Base-by-base conservation (phyloP, 2,888 invertebrate genomes). In the Hirtodrosophila histrioides region DNA sequence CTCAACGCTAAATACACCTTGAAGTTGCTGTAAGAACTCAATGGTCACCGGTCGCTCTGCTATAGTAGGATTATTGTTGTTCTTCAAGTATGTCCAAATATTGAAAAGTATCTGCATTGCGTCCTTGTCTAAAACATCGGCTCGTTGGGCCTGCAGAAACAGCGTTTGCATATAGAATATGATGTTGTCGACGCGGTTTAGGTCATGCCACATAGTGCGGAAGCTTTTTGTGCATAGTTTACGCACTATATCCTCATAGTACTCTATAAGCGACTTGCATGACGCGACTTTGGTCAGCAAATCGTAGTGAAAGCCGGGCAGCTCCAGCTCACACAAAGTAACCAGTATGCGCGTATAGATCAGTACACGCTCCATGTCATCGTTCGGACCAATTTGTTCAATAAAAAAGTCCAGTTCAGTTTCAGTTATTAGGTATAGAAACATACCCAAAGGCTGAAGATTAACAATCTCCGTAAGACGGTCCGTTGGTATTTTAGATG, bases 161-260 rank as follows among this genome's bases (percentile, higher is more conserved):
- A 88, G 45, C 2, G 65, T 57, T 46, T 77, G 73, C 56, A 88
- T 74, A 31, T 78, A 67, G 5, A 48, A 31, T 24, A 86, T 23
- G 12, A 85, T 73, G n/a, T n/a, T 29, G 23, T 72, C 71, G 4
- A 79, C 73, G 3, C 74, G 63, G 3, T 60, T 37, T 23, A 58
- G 9, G 24, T 75, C 75, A 1, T 45, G 44, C 86, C 85, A 86
- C 66, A 81, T 64, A n/a, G 69, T 63, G 40, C 72, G 80, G 31
- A 53, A 91, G 0, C 92, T 85, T 57, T 92, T 92, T 66, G 89
- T 91, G 64, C 91, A 93, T 29, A 89, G 48, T 54, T 84, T 88
- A 1, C 74, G 72, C 27, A 77, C 65, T 11, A 88, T 41, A 24
- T 79, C 63, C 17, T 73, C 70, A 12, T 78, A 72, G 48, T 88